Base-by-base conservation (phyloP, 2,113 vertebrate species). In the Anoura caudifer region DNA sequence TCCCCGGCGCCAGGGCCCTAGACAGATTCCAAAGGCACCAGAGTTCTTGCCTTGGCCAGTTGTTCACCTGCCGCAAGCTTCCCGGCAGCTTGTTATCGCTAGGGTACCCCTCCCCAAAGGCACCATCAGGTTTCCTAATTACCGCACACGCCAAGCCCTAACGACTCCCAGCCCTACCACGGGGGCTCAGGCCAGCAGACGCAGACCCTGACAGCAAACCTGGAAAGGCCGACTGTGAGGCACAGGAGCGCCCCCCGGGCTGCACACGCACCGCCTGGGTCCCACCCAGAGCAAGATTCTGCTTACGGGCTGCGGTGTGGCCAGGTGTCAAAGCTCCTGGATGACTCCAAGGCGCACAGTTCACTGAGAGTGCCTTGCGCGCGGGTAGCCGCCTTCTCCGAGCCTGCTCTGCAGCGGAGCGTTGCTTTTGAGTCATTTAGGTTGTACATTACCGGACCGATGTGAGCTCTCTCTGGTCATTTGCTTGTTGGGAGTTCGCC, bases 401-500 rank as follows among this genome's bases (percentile, higher is more conserved):
- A 47, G 73, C 22, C 67, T 10, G 14, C 15, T 4, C 52, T 59
- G 45, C 47, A 33, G 26, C 0, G 43, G 31, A 54, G 84, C 16
- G 9, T 93, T 85, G 76, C 63, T 93, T 93, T 41, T 70, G 88
- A 59, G 67, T 73, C 11, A 43, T 90, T 70, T 87, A 2, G 1
- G 43, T 90, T 28, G 38, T 81, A 1, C 5, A 3, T 54, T 67
- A 38, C 56, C 52, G 72, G 75, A 77, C 56, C 52, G 31, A 54
- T 24, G 1, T 2, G 10, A 56, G 31, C 54, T 36, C 16, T 91
- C 19, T 77, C 50, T 70, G 13, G 45, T 50, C 41, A 11, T 79
- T 61, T 76, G 26, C 86, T 70, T 90, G 65, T 43, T 26, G 24
- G 43, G 69, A 47, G 38, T 4, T 67, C 75, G 36, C 33, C 47